phyloP scores from a whole-genome alignment of 2,797 vertebrate species.

The Leptodactylus fallax region DNA sequence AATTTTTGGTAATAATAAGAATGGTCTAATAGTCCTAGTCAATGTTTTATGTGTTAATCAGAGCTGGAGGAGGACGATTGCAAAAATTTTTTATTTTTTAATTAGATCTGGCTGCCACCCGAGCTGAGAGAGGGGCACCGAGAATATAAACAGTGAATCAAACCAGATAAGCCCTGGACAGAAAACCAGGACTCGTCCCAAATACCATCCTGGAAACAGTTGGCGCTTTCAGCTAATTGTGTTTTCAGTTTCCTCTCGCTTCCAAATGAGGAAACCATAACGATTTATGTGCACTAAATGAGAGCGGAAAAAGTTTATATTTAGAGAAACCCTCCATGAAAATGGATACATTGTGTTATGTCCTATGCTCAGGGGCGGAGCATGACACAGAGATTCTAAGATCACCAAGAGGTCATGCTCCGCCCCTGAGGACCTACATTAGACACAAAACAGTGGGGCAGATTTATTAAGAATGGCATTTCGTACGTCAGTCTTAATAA shows the following conservation, averaged over 20 bases:
- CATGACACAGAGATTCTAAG: neutral
- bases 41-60: constrained; percentile 30
- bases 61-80: neutral
- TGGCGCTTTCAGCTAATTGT: constrained; percentile 35
- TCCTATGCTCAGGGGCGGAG: neutral
- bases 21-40: constrained; percentile 6
- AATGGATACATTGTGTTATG: neutral
- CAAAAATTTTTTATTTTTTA: constrained; percentile 14
- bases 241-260: constrained; percentile 24
- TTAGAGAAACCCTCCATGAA: neutral
- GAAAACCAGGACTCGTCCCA: constrained; percentile 24
- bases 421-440: too few species aligned
- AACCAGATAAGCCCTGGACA: constrained; percentile 30
- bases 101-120: constrained; percentile 23
- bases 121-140: neutral
- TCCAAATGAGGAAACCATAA: constrained; percentile 17
- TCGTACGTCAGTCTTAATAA: too few species aligned
- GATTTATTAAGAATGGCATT: neutral
- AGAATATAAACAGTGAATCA: constrained; percentile 46
- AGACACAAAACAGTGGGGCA: neutral
- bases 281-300: constrained; percentile 14
- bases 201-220: constrained; percentile 8
- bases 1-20: constrained; percentile 18
- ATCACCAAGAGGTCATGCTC: neutral
- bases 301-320: neutral